Percentiles rank a stretch among this genome's conserved stretches.
phyloP scores from a whole-genome alignment of 1,140 invertebrate species.

The Carposina sasakii region DNA sequence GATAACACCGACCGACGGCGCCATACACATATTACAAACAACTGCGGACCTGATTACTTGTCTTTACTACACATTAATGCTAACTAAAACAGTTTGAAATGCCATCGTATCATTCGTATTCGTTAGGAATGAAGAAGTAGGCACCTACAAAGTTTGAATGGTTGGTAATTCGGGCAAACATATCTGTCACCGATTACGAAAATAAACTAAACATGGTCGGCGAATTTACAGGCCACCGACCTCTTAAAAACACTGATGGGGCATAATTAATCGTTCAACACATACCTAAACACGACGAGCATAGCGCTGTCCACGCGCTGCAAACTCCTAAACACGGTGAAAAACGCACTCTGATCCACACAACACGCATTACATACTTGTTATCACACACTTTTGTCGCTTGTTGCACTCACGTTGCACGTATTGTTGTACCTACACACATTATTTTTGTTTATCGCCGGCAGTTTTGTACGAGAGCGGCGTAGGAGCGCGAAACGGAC shows the following conservation, averaged over 20 bases:
- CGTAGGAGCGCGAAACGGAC: constrained; percentile 35
- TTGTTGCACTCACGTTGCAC: constrained; percentile 62
- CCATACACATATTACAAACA: too few relatives aligned
- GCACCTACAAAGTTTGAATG: too few relatives aligned
- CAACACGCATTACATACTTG: constrained; percentile 63
- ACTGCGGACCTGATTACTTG: too few relatives aligned
- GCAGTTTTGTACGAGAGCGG: constrained; percentile 40
- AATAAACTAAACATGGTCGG: constrained; percentile 31
- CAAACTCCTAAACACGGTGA: constrained; percentile 55
- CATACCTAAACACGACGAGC: constrained; percentile 66
- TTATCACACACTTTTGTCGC: constrained; percentile 65
- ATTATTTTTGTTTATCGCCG: constrained; percentile 68
- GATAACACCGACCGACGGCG: constrained; percentile 53
- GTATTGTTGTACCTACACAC: constrained; percentile 55
- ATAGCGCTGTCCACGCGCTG: constrained; percentile 54
- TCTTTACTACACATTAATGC: too few relatives aligned
- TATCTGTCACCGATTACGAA: constrained; percentile 33
- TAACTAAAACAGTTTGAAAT: too few relatives aligned
- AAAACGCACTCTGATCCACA: constrained; percentile 50
- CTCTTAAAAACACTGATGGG: constrained; percentile 49
- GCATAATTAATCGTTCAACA: constrained; percentile 59
- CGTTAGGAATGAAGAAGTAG: too few relatives aligned
- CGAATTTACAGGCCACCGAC: constrained; percentile 50
- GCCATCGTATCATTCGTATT: too few relatives aligned
- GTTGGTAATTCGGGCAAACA: too few relatives aligned